Evolutionary conservation across 2,113 vertebrate species (phyloP), one percentile per base, ranked within the genome.

Genomic region (Podiceps cristatus): DNA sequence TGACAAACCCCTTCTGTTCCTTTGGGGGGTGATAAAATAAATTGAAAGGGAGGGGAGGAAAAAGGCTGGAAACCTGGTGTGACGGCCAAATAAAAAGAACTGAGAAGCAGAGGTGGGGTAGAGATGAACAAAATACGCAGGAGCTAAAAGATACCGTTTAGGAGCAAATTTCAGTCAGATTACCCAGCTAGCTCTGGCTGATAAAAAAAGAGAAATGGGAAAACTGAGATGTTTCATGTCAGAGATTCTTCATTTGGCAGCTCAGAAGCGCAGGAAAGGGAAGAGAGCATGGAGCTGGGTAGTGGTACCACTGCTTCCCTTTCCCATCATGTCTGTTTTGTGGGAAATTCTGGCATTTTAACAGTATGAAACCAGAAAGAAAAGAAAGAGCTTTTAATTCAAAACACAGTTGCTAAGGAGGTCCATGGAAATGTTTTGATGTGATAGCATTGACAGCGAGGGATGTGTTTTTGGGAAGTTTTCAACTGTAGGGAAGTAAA

Each of bases 11-110:
- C 49, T 89, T 72, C 53, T 81, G 31, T 44, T 96, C 80, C 62
- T 86, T 55, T 62, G 66, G 45, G 58, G 52, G 81, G 45, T 75
- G 84, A 95, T 87, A 94, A 94, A 95, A 93, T 75, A 94, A 93
- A 91, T 13, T 95, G 14, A 91, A 91, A 42, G 9, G 47, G 45
- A 82, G 42, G 10, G n/a, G 37, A 81, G 13, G 17, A 72, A 66
- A 91, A 88, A 85, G 73, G 7, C 64, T 93, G 44, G 53, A 86
- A 90, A 35, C 24, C 44, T 95, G 11, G 6, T 67, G 3, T 55
- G n/a, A 68, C 53, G 49, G 27, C 27, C 73, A 81, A 86, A 95
- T 58, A 59, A 72, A 83, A 82, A 52, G 56, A 60, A 71, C 11
- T 44, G 27, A 71, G 68, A 83, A 78, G 28, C 42, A 74, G 23